Percentiles rank a stretch among this genome's conserved stretches.
Evolutionary conservation across 1,140 invertebrate genomes (phyloP).

Genomic region (Atta texana): DNA sequence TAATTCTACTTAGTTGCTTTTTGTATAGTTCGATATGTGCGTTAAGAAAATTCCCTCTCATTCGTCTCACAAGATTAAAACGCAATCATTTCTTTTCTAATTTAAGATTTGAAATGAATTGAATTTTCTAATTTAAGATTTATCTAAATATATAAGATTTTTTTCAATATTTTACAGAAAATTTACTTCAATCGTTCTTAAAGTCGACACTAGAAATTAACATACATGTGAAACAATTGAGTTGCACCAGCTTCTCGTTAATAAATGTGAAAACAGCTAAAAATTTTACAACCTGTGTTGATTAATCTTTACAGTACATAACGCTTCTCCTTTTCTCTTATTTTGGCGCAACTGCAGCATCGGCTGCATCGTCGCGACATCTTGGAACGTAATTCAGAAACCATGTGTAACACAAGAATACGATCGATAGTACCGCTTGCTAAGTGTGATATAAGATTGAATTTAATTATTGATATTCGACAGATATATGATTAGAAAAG

Average conservation of each 20-base stretch:
- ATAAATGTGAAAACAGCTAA: neutral
- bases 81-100: neutral
- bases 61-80: neutral
- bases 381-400: conserved; percentile 28
- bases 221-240: neutral
- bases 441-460: neutral
- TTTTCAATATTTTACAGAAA: neutral
- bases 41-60: neutral
- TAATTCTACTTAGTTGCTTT: neutral
- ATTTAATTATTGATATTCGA: conserved; percentile 30
- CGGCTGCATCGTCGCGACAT: conserved; percentile 55
- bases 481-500: neutral
- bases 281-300: conserved; percentile 13
- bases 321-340: neutral
- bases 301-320: conserved; percentile 4
- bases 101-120: too few relatives aligned
- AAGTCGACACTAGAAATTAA: neutral
- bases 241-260: neutral
- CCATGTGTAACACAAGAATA: neutral
- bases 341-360: conserved; percentile 1
- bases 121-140: too few relatives aligned
- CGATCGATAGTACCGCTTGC: conserved; percentile 42
- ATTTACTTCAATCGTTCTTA: neutral
- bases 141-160: neutral
- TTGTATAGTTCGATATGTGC: neutral